These are phyloP conservation scores for Palaemon carinicauda DNA, from an alignment of 1,140 invertebrate genomes.

Conservation along the genomic window DNA sequence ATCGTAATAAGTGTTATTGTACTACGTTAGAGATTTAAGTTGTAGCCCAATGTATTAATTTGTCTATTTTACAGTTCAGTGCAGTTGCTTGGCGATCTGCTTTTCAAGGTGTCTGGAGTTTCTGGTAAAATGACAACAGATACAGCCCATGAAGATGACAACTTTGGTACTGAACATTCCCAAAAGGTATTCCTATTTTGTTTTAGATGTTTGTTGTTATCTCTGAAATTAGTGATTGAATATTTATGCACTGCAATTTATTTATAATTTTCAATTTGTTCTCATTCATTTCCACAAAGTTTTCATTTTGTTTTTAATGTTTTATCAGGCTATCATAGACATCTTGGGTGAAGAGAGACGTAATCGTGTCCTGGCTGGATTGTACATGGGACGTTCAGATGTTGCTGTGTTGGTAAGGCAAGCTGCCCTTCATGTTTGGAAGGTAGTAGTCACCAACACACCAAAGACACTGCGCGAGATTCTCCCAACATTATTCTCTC, in stretches of 20 bases:
- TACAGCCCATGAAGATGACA: constrained; percentile 97
- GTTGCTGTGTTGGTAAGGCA: constrained; percentile 96
- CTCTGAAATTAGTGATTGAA: not conserved
- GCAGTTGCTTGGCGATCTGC: constrained; percentile 92
- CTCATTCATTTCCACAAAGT: too few relatives aligned
- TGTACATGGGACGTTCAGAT: constrained; percentile 98
- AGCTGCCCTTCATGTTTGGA: constrained; percentile 97
- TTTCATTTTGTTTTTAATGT: not conserved
- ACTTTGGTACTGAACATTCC: constrained; percentile 97
- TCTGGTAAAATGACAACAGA: constrained; percentile 99
- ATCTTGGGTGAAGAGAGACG: constrained; percentile 87
- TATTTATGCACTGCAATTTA: not conserved
- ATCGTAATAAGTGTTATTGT: too few relatives aligned
- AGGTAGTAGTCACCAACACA: constrained; percentile 95
- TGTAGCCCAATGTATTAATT: too few relatives aligned
- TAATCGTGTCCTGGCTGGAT: constrained; percentile 91
- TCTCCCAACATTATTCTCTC: constrained; percentile 89
- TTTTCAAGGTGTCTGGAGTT: constrained; percentile 97
- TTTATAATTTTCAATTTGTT: too few relatives aligned
- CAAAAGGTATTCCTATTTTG: constrained; percentile 69
- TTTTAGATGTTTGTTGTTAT: not conserved
- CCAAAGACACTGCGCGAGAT: constrained; percentile 96
- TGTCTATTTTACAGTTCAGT: constrained; percentile 77
- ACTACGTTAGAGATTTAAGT: too few relatives aligned
- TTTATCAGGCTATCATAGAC: constrained; percentile 80